Evolutionary conservation across 2,113 vertebrate species (phyloP), one percentile per base, ranked within the genome.

Genomic region (Rissa tridactyla): DNA sequence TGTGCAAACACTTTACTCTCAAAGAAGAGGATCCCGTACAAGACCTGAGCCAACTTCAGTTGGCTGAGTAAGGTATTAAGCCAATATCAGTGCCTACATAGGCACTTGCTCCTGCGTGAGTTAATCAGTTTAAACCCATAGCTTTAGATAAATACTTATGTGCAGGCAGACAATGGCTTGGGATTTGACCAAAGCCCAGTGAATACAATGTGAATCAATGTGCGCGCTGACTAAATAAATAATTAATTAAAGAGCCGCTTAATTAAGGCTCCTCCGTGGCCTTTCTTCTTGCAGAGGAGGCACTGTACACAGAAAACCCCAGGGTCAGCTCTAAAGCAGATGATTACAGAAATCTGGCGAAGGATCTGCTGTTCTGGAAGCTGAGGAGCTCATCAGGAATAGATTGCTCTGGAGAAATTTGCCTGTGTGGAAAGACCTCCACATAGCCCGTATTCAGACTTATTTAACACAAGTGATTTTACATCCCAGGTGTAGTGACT

Each of bases 121-220:
- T 92, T 95, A 95, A 95, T 96, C 84, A 91, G 93, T 80, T 94
- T 91, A 95, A 94, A 90, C 49, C 78, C 66, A 66, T 86, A 85
- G 62, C 82, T 94, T 90, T 80, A 78, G 82, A 85, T 69, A 96
- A 96, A 94, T 83, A 90, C 90, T 90, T 32, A 9, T 29, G 78
- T 23, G 71, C 36, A 38, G 46, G 58, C 70, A 95, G 91, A 94
- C 93, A 94, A 91, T 91, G 78, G 42, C 73, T 58, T 57, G 68
- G 82, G 87, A 62, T 95, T 93, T 94, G 90, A 90, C 62, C 51
- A 77, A 82, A 88, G 84, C 82, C 54, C 23, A 9, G 76, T 62
- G 90, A 96, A 94, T 94, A 93, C 94, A 96, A 94, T 93, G 93
- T 38, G 78, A 82, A 82, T 69, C 70, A 76, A 79, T 40, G 77